Base-by-base conservation (phyloP, 2,797 vertebrate species). In the Anableps anableps region DNA sequence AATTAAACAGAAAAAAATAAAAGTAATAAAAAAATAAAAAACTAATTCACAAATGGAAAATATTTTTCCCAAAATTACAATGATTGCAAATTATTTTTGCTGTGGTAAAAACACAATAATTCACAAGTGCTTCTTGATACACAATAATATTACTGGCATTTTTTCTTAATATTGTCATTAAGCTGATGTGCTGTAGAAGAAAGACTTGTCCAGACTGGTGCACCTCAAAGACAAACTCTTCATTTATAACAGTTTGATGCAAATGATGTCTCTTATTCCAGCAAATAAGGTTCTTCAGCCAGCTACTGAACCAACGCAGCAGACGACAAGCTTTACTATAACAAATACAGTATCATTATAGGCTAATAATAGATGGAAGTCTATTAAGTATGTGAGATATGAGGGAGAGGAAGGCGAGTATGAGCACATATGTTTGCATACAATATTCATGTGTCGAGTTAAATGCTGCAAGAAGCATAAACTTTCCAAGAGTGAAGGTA, bases 341-440 rank as follows among this genome's bases (percentile, higher is more conserved):
- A 85, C 88, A 92, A 92, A 94, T 89, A 93, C 88, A 78, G 82
- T 86, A 87, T 85, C 19, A 50, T 89, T 89, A 89, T 86, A 91
- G 89, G 91, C 84, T 90, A 90, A 86, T 83, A 77, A 89, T 90
- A 83, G 88, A 92, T 91, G 91, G 88, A 93, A 92, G 89, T 90
- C 88, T 84, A 88, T 86, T 80, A 86, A 87, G 77, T 88, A 88
- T 83, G 86, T 68, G 76, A 86, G 79, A 79, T 31, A 43, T 60
- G 70, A 82, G 84, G 84, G 48, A 88, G 71, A 80, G 64, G 83
- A 86, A 74, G 85, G 80, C 80, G 83, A 89, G 86, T 77, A 87
- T 90, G 81, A 86, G 79, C 75, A 71, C 60, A 29, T 86, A 86
- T 89, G 82, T 90, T 93, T 92, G 90, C 88, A 91, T 93, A 91